Base-by-base conservation (phyloP, 1,140 invertebrate genomes). In the Rhagoletis zephyria region DNA sequence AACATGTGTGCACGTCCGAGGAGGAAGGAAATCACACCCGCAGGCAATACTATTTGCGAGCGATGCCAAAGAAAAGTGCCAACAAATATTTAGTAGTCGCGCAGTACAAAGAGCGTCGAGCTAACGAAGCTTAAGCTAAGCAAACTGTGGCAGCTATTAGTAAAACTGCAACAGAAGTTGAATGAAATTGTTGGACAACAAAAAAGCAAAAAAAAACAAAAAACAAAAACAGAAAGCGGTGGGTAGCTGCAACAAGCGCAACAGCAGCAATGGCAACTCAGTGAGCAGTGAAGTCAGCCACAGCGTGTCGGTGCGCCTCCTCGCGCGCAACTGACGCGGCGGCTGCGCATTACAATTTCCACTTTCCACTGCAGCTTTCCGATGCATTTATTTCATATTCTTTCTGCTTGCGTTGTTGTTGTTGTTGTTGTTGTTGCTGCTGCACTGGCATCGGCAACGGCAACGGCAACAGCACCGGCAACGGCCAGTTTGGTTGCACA, bases 351-450 rank as follows among this genome's bases (percentile, higher is more conserved):
- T 56, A 10, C 51, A 56, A 56, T 10, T 56, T 56, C 1, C 10
- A 56, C 51, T 10, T 10, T 56, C 51, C 10, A 56, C 51, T 4
- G 51, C 1, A 56, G 51, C 51, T 56, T 56, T 0, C 2, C 51
- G 51, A 2, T 56, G 2, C 51, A 56, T 56, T 56, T 56, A 2
- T 5, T 56, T 48, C 7, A 86, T n/a, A 7, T 64, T 86, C 42
- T 86, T 42, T 40, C 56, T 87, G 6, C 64, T 87, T 87, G 19
- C 48, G n/a, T 59, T 19, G 51, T 56, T 56, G 5, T 85, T 56
- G n/a, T 4, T 16, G n/a, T 9, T 30, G 30, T 30, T 30, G n/a
- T 4, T 16, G n/a, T 9, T 30, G 30, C 1, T 30, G 30, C 30
- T 30, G 30, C 30, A 30, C 30, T 30, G 1, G 30, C 30, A 30